phyloP scores from a whole-genome alignment of 1,140 invertebrate species.

The Vollenhovia emeryi region DNA sequence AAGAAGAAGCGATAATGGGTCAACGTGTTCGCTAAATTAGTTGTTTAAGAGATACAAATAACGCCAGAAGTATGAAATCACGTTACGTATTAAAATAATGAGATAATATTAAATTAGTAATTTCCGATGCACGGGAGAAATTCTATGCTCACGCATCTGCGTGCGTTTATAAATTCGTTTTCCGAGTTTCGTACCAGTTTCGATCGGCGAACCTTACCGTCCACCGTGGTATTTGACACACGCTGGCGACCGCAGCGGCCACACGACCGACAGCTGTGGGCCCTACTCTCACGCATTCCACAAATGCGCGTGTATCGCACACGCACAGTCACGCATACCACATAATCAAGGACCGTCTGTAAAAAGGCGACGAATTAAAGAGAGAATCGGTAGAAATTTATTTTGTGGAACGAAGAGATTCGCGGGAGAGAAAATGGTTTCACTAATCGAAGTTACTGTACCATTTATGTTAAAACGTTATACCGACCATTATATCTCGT shows the following conservation, averaged over 20 bases:
- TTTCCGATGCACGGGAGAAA: background rate
- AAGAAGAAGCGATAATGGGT: background rate
- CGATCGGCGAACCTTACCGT: background rate
- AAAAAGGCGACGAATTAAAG: slow-evolving; percentile 37
- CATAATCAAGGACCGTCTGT: slow-evolving; percentile 16
- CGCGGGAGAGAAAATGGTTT: background rate
- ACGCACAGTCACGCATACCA: slow-evolving; percentile 19
- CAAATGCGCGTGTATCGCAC: slow-evolving; percentile 1
- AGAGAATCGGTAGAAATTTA: slow-evolving; percentile 21
- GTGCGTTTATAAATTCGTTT: slow-evolving; percentile 1
- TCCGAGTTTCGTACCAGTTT: background rate
- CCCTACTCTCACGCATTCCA: slow-evolving; percentile 50
- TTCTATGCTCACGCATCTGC: background rate
- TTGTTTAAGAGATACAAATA: background rate
- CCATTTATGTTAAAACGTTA: background rate
- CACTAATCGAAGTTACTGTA: background rate
- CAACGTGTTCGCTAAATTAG: background rate
- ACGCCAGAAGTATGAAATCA: background rate
- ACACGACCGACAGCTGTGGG: slow-evolving; percentile 51
- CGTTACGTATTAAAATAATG: background rate
- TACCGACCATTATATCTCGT: background rate
- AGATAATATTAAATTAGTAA: slow-evolving; percentile 4
- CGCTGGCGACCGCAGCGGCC: slow-evolving; percentile 34
- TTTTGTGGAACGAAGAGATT: background rate
- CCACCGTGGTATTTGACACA: slow-evolving; percentile 42